Evolutionary conservation across 1,140 invertebrate species (phyloP).

Genomic region (Lordiphosa mommai): DNA sequence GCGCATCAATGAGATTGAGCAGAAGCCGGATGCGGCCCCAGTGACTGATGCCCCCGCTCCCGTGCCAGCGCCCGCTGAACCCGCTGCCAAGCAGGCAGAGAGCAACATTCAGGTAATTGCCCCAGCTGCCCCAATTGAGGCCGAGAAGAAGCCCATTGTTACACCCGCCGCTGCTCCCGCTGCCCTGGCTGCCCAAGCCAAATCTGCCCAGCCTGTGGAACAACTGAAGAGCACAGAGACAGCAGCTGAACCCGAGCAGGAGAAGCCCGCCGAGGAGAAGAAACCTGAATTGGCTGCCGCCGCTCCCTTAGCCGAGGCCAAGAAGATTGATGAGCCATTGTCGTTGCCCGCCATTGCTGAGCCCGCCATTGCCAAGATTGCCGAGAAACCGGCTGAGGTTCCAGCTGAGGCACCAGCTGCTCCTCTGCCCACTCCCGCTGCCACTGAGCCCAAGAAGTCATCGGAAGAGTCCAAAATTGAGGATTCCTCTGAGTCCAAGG

Average conservation of each 20-base stretch:
- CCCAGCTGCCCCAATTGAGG: background rate
- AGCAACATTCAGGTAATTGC: slow-evolving; percentile 45
- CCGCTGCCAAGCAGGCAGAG: slow-evolving; percentile 16
- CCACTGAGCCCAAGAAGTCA: slow-evolving; percentile 42
- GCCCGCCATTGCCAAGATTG: slow-evolving; percentile 13
- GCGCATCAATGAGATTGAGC: slow-evolving; percentile 49
- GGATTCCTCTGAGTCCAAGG: slow-evolving; percentile 53
- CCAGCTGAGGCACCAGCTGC: slow-evolving; percentile 17
- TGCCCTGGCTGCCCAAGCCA: slow-evolving; percentile 33
- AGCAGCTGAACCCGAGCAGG: slow-evolving; percentile 12
- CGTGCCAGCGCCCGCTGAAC: slow-evolving; percentile 4
- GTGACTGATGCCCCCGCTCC: slow-evolving; percentile 9
- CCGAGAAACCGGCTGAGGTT: slow-evolving; percentile 1
- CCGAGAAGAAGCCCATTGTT: slow-evolving; percentile 27
- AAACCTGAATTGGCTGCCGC: slow-evolving; percentile 13
- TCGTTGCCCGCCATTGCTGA: slow-evolving; percentile 13
- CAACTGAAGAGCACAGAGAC: slow-evolving; percentile 30
- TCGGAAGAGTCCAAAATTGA: slow-evolving; percentile 48
- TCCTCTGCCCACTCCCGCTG: background rate
- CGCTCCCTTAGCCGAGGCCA: slow-evolving; percentile 20
- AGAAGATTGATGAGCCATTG: slow-evolving; percentile 38
- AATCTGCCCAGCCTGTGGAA: slow-evolving; percentile 31
- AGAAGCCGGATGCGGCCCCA: slow-evolving; percentile 20
- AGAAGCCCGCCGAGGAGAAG: slow-evolving; percentile 14
- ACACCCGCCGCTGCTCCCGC: slow-evolving; percentile 21